Percentiles rank a stretch among this genome's conserved stretches.
phyloP scores from a whole-genome alignment of 2,797 vertebrate genomes.

The Coregonus suidteri region DNA sequence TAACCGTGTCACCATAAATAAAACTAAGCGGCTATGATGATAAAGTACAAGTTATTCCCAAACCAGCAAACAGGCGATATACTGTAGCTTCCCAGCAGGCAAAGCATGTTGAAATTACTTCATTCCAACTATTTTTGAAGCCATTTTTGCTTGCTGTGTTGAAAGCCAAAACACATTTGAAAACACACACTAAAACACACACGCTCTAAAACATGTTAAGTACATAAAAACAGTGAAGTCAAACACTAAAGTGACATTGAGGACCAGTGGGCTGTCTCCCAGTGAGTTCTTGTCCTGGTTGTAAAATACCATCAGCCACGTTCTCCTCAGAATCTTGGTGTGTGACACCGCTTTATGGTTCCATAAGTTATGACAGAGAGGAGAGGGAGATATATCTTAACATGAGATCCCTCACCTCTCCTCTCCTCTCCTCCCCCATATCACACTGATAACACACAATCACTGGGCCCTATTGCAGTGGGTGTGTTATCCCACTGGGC shows the following conservation, averaged over 20 bases:
- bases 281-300: neutral
- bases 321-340: neutral
- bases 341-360: conserved; percentile 9
- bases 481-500: neutral
- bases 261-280: conserved; percentile 18
- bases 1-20: conserved; percentile 52
- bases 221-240: neutral
- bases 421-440: neutral
- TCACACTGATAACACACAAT: conserved; percentile 8
- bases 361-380: conserved; percentile 10
- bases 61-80: too few relatives aligned
- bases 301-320: neutral
- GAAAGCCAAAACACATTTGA: too few relatives aligned
- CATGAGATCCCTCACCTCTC: neutral
- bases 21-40: conserved; percentile 42
- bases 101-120: neutral
- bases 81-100: conserved; percentile 16
- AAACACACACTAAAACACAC: too few relatives aligned
- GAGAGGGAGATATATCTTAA: conserved; percentile 13
- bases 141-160: too few relatives aligned
- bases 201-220: neutral
- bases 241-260: conserved; percentile 30
- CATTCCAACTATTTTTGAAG: too few relatives aligned
- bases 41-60: too few relatives aligned
- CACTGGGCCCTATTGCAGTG: neutral